phyloP scores from a whole-genome alignment of 2,888 invertebrate species.

The Leptarthrus brevirostris region DNA sequence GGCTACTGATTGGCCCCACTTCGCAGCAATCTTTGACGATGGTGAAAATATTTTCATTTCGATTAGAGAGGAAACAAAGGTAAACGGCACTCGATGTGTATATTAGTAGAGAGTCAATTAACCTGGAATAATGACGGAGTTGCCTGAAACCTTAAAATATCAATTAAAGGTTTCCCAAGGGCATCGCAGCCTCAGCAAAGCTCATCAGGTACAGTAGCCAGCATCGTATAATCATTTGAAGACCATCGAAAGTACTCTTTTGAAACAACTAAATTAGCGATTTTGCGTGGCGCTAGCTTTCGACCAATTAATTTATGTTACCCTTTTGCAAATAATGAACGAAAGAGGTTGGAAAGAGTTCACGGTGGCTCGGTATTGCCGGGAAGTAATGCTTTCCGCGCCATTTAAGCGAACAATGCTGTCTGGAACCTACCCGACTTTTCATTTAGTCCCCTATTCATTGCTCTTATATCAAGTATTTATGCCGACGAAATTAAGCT shows the following conservation, averaged over 20 bases:
- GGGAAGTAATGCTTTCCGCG: constrained; percentile 36
- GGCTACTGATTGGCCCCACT: background rate
- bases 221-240: constrained; percentile 20
- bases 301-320: constrained; percentile 41
- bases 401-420: constrained; percentile 40
- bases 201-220: constrained; percentile 10
- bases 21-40: no score
- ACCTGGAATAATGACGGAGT: constrained; percentile 40
- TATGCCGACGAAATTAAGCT: constrained; percentile 35
- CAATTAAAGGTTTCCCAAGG: constrained; percentile 21
- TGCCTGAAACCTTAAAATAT: constrained; percentile 39
- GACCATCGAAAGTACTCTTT: constrained; percentile 32
- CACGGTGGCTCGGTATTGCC: background rate
- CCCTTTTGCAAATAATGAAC: constrained; percentile 13
- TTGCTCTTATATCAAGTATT: constrained; percentile 36
- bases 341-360: constrained; percentile 2
- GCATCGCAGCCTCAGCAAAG: constrained; percentile 24
- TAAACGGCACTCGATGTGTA: background rate
- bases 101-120: constrained; percentile 21
- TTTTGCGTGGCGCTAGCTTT: constrained; percentile 18
- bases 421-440: constrained; percentile 23
- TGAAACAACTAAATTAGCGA: constrained; percentile 41
- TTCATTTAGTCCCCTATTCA: constrained; percentile 43
- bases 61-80: constrained; percentile 34
- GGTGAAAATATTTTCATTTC: constrained; percentile 23